A percentile compares a stretch with the other conserved stretches of the same genome.
phyloP scores from a whole-genome alignment of 2,113 vertebrate species.

The Plectropomus leopardus region DNA sequence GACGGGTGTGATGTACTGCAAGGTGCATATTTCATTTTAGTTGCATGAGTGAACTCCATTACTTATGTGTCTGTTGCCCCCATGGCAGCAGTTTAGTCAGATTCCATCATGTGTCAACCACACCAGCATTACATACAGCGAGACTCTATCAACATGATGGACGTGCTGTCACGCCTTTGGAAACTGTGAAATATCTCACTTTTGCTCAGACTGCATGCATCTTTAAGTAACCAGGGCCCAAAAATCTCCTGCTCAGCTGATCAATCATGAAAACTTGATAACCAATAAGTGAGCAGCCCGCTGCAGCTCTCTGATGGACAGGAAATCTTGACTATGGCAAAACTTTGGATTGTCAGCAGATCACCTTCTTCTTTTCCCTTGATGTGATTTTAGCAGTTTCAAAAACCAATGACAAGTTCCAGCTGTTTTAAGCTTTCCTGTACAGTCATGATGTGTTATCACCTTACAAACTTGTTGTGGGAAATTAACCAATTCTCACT shows the following conservation, averaged over 20 bases:
- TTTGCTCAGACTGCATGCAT: background rate
- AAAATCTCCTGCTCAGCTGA: background rate
- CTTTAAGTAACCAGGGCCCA: background rate
- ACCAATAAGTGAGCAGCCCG: background rate
- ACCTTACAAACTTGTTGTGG: too few relatives aligned
- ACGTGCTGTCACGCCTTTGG: background rate
- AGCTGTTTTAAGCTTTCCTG: background rate
- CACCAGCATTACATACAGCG: background rate
- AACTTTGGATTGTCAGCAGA: background rate
- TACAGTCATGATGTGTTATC: too few relatives aligned
- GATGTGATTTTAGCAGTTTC: background rate
- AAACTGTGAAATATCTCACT: background rate
- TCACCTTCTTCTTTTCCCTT: background rate
- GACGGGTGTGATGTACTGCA: constrained; percentile 1
- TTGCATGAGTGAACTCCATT: constrained; percentile 34
- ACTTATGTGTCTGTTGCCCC: constrained; percentile 15
- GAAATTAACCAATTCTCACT: too few relatives aligned
- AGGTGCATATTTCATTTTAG: constrained; percentile 35
- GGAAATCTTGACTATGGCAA: background rate
- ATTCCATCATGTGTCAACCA: constrained; percentile 7
- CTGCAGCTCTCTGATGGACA: background rate
- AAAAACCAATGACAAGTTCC: background rate
- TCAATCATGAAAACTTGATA: background rate
- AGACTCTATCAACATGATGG: background rate
- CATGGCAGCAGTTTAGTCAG: background rate